Evolutionary conservation across 2,797 vertebrate species (phyloP).

Genomic region (Clarias pachynema): DNA sequence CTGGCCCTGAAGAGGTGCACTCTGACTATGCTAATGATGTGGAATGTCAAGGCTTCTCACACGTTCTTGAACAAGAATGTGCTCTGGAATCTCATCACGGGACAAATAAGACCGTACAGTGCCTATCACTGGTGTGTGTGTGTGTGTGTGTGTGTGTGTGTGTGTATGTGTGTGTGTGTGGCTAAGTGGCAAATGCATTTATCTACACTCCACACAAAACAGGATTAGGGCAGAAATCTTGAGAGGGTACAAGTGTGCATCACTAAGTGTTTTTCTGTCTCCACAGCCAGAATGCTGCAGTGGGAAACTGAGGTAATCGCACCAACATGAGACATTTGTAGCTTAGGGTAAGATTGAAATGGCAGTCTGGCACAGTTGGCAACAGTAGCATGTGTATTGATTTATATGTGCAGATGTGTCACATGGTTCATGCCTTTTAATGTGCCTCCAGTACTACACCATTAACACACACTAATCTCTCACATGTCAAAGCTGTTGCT

Average conservation of each 20-base stretch:
- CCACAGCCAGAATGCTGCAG: constrained; percentile 8
- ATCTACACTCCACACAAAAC: constrained; percentile 34
- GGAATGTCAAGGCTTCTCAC: constrained; percentile 43
- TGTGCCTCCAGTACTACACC: neutral
- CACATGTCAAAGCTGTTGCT: neutral
- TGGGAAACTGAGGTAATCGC: constrained; percentile 45
- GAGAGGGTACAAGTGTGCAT: constrained; percentile 44
- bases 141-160: constrained; percentile 14
- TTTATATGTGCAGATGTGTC: constrained; percentile 8
- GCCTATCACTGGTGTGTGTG: neutral
- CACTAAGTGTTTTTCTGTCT: constrained; percentile 42
- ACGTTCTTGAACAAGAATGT: constrained; percentile 36
- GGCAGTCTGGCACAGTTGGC: constrained; percentile 39
- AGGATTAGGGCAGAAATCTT: constrained; percentile 44
- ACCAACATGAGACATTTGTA: constrained; percentile 52
- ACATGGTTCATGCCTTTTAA: constrained; percentile 11
- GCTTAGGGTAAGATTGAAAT: constrained; percentile 37
- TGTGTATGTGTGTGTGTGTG: constrained; percentile 9
- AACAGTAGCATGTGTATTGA: constrained; percentile 23
- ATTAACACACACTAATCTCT: neutral
- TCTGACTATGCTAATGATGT: constrained; percentile 32
- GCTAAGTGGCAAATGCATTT: constrained; percentile 37
- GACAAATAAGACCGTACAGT: constrained; percentile 17
- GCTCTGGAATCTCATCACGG: constrained; percentile 32
- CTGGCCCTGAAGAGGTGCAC: constrained; percentile 38